Conservation (phyloP, 2,113 vertebrate species). For the Chaenocephalus aceratus region DNA sequence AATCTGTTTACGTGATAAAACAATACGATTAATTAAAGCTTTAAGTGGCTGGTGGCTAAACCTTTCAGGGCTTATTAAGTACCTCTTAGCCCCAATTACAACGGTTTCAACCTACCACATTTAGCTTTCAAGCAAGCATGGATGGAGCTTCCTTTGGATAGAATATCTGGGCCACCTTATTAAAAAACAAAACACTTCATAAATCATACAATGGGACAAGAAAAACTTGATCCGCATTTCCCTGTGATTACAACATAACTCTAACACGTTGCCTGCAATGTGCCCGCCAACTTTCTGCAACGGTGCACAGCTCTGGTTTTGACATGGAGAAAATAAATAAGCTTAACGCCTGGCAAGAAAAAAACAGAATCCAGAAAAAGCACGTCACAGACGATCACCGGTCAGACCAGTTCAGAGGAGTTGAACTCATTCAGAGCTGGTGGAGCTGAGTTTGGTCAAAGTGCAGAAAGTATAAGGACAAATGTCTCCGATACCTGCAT, state of each 20-base stretch:
- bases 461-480: background rate
- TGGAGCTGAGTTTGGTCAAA: conserved; percentile 2
- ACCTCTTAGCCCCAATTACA: background rate
- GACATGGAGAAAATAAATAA: conserved; percentile 7
- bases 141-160: background rate
- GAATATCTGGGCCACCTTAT: background rate
- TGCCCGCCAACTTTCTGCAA: background rate
- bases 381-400: conserved; percentile 54
- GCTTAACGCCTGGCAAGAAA: conserved; percentile 33
- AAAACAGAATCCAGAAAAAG: conserved; percentile 33
- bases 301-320: background rate
- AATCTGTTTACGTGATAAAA: conserved; percentile 6
- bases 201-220: background rate
- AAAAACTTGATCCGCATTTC: background rate
- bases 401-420: conserved; percentile 65
- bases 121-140: background rate
- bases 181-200: background rate
- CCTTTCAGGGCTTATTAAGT: background rate
- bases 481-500: background rate
- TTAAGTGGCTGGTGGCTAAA: background rate
- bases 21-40: background rate
- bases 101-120: background rate
- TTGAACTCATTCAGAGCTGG: conserved; percentile 3
- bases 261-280: conserved; percentile 3
- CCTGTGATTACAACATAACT: conserved; percentile 2